Conservation (phyloP, 2,888 invertebrate genomes). For the Scrobipalpa atriplicella region DNA sequence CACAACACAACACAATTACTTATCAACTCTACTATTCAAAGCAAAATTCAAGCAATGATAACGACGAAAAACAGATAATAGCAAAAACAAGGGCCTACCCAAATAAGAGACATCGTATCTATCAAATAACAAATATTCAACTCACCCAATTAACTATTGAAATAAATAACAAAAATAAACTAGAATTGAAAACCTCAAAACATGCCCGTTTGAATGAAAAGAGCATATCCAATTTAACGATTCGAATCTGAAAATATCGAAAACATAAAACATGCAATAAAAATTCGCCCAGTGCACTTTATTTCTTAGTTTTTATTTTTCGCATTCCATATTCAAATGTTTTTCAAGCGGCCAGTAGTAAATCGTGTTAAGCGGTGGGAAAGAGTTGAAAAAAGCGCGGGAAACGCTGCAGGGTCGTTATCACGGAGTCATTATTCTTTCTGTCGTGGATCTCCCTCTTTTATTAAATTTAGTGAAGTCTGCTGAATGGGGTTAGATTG, state of each 20-base stretch:
- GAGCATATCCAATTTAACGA: slow-evolving; percentile 3
- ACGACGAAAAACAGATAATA: no score
- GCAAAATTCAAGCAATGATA: no score
- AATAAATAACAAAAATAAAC: not conserved
- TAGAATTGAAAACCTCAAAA: not conserved
- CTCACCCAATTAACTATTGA: not conserved
- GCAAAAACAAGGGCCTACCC: no score
- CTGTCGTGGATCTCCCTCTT: slow-evolving; percentile 29
- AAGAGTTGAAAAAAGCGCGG: slow-evolving; percentile 25
- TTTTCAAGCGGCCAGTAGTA: slow-evolving; percentile 28
- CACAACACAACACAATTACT: no score
- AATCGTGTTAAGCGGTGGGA: slow-evolving; percentile 27
- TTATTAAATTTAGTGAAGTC: slow-evolving; percentile 31
- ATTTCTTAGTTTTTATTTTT: slow-evolving; percentile 21
- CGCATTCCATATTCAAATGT: slow-evolving; percentile 28
- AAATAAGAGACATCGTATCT: no score
- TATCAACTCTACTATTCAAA: no score
- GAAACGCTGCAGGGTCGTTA: slow-evolving; percentile 30
- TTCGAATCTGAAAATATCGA: not conserved
- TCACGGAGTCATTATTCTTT: slow-evolving; percentile 32
- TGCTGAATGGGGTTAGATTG: slow-evolving; percentile 26
- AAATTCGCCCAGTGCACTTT: slow-evolving; percentile 2
- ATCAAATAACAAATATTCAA: no score
- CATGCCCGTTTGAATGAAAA: not conserved
- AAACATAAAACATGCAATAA: slow-evolving; percentile 9